Evolutionary conservation across 2,888 invertebrate genomes (phyloP), one percentile per base, ranked within the genome.

Genomic region (Drosophila meridiana): DNA sequence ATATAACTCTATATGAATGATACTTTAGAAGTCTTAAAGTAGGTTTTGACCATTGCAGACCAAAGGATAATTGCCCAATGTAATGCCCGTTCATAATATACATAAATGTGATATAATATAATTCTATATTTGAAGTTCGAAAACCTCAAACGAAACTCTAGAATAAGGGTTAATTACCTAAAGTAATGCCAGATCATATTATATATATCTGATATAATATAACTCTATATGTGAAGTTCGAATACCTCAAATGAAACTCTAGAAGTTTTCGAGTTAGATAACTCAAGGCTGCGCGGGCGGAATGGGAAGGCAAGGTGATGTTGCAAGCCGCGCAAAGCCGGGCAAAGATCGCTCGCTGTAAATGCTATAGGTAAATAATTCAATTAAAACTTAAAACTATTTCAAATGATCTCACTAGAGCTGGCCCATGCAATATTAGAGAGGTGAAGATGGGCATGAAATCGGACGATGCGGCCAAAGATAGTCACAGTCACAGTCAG

Each of bases 401-500:
- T 53, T 58, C 47, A 34, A 43, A 45, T 72, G 60, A 28, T 45
- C 56, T 26, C 30, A 43, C 34, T 56, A 20, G 52, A 57, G 55
- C 47, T 32, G 61, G 30, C 9, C 50, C n/a, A 42, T 40, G 60
- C 57, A 47, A 75, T 20, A 75, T 32, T 42, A 32, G 34, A 42
- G 47, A 56, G 45, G 26, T 52, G 67, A 66, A 71, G 72, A 72
- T 76, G 72, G 52, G 45, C 75, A 53, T 50, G 48, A 62, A 58
- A 63, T 69, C 58, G 69, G 67, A 62, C 69, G 69, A 59, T 67
- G 73, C 57, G 57, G 72, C 34, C 36, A 47, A 36, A 69, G 74
- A 70, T 70, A 74, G 78, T 69, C 74, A 70, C 66, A 63, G 59
- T 42, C 47, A 40, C 36, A 52, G 4, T 9, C 11, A 36, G 14